Conservation (phyloP, 2,113 vertebrate species). For the Pampusana beccarii region DNA sequence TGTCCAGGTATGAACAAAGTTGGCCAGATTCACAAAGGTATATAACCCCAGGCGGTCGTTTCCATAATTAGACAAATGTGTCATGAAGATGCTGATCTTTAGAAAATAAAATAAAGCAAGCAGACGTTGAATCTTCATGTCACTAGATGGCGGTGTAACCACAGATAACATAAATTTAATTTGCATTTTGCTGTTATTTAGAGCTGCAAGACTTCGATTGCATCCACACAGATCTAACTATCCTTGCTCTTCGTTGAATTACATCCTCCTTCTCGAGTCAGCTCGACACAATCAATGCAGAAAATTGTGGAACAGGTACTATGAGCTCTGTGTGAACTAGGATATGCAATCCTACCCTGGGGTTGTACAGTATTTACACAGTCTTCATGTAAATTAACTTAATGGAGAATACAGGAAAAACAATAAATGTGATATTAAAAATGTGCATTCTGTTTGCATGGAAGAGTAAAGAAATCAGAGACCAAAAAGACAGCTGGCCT, state of each 20-base stretch:
- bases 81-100: conserved; percentile 98
- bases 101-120: background rate
- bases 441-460: background rate
- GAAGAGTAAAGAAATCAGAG: background rate
- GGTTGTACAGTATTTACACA: background rate
- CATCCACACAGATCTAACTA: accelerated
- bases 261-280: background rate
- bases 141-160: conserved; percentile 66
- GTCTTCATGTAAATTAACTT: background rate
- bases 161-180: background rate
- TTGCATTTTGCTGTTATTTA: background rate
- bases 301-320: background rate
- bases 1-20: conserved; percentile 92
- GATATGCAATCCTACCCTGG: background rate
- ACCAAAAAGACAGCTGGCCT: background rate
- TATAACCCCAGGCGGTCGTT: conserved; percentile 93
- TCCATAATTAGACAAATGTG: conserved; percentile 93
- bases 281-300: background rate
- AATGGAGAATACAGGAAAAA: background rate
- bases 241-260: background rate
- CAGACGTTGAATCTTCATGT: background rate
- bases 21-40: conserved; percentile 93
- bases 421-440: background rate
- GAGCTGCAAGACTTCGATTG: background rate
- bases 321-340: background rate